phyloP scores from a whole-genome alignment of 2,797 vertebrate species.

The Micromesistius poutassou region DNA sequence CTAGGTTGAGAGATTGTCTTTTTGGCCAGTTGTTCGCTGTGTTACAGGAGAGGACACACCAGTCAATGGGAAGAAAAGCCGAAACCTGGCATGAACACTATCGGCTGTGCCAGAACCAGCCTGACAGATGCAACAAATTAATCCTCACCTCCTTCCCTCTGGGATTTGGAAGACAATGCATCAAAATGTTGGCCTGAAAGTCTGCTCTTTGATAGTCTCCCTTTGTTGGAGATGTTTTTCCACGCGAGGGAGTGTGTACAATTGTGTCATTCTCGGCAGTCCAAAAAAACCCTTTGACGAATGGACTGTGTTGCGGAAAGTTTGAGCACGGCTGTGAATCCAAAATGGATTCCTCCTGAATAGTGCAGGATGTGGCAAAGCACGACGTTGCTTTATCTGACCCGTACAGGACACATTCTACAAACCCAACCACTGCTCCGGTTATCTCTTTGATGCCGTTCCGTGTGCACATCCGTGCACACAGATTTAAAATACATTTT shows the following conservation, averaged over 20 bases:
- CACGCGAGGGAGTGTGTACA: constrained; percentile 3
- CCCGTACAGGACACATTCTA: not conserved
- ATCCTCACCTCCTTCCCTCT: constrained; percentile 56
- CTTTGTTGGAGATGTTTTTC: constrained; percentile 35
- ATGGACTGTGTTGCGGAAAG: not conserved
- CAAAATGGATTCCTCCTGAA: constrained; percentile 35
- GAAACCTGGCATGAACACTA: constrained; percentile 58
- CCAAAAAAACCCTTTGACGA: constrained; percentile 7
- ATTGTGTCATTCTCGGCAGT: constrained; percentile 28
- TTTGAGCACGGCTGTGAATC: not conserved
- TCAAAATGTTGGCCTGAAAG: constrained; percentile 50
- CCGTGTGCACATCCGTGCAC: not conserved
- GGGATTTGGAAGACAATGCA: constrained; percentile 64
- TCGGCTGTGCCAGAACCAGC: constrained; percentile 55
- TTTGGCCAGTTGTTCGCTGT: not conserved
- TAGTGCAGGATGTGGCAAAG: constrained; percentile 37
- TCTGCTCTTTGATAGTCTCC: constrained; percentile 50
- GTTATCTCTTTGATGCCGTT: constrained; percentile 18
- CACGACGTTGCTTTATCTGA: constrained; percentile 16
- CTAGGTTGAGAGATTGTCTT: not conserved
- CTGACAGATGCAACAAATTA: constrained; percentile 69
- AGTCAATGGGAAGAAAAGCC: constrained; percentile 42
- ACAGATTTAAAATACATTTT: not conserved
- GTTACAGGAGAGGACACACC: constrained; percentile 27
- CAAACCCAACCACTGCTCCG: not conserved